Base-by-base conservation (phyloP, 1,140 invertebrate species). In the Glossosoma conforme region DNA sequence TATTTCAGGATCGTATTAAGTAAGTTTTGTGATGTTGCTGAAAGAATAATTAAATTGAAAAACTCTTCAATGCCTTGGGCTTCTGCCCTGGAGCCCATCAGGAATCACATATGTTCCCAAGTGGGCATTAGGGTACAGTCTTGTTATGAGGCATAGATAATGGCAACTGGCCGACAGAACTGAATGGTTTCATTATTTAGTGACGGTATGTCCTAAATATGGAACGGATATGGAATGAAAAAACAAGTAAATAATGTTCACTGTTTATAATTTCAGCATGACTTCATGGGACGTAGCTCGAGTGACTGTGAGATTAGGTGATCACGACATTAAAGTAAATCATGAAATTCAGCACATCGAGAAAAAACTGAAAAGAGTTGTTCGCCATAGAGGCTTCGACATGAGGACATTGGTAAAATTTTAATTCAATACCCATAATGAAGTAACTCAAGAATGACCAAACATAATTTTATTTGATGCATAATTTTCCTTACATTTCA, bases 201-300 rank as follows among this genome's bases (percentile, higher is more conserved):
- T n/a, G n/a, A n/a, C n/a, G n/a, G n/a, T n/a, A n/a, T n/a, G n/a
- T n/a, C n/a, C n/a, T n/a, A n/a, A n/a, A n/a, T n/a, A n/a, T n/a
- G n/a, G n/a, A n/a, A n/a, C n/a, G n/a, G n/a, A n/a, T n/a, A n/a
- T n/a, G n/a, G n/a, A n/a, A n/a, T n/a, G n/a, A n/a, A n/a, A n/a
- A n/a, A n/a, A 28, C n/a, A 28, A 8, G n/a, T n/a, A 28, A n/a
- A 28, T 28, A 28, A 8, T 28, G 6, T 35, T 14, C 15, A 8
- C 5, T 35, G 5, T 46, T 46, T 44, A 46, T 49, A 49, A 38
- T 77, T 80, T 13, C 65, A 92, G 90, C 46, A 91, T 93, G 89
- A 91, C 82, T 36, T 87, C 86, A 1, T 87, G 84, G 81, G 89
- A 93, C 65, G 89, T 93, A 0, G 84, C 87, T 0, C 78, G 86